Conservation (phyloP, 2,888 invertebrate genomes). For the Hydrotaea diabolus region DNA sequence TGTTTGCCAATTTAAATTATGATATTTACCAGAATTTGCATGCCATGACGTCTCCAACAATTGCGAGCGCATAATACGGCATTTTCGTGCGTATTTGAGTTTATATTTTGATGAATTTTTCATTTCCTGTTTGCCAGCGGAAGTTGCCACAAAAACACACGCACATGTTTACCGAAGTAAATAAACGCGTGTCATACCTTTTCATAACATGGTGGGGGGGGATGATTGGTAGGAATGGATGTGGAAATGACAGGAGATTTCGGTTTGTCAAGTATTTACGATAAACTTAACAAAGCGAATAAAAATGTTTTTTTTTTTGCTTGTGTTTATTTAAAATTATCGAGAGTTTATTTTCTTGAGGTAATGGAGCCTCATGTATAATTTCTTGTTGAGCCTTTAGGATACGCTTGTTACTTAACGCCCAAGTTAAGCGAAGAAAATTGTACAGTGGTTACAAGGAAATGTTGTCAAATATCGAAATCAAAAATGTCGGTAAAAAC, state of each 20-base stretch:
- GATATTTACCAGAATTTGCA: conserved; percentile 8
- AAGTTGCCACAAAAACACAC: conserved; percentile 2
- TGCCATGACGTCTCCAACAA: not conserved
- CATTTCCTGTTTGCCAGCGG: conserved; percentile 14
- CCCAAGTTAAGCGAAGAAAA: not conserved
- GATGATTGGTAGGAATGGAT: too few species aligned
- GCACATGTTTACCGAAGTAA: not conserved
- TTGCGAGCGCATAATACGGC: not conserved
- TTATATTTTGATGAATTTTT: conserved; percentile 13
- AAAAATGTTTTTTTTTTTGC: not conserved
- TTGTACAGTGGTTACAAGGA: too few species aligned
- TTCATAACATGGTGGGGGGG: not conserved
- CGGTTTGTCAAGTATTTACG: not conserved
- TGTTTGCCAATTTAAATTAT: conserved; percentile 22
- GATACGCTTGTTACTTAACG: not conserved
- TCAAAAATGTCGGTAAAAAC: too few species aligned
- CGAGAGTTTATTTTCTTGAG: not conserved
- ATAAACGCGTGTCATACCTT: too few species aligned
- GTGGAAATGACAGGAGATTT: not conserved
- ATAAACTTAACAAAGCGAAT: not conserved
- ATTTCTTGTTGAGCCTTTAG: not conserved
- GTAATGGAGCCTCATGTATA: not conserved
- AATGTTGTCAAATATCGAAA: too few species aligned
- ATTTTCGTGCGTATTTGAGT: not conserved
- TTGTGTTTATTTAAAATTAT: not conserved